These are phyloP conservation scores for Neoarius graeffei DNA, from an alignment of 2,113 vertebrate species.

Conservation along the genomic window DNA sequence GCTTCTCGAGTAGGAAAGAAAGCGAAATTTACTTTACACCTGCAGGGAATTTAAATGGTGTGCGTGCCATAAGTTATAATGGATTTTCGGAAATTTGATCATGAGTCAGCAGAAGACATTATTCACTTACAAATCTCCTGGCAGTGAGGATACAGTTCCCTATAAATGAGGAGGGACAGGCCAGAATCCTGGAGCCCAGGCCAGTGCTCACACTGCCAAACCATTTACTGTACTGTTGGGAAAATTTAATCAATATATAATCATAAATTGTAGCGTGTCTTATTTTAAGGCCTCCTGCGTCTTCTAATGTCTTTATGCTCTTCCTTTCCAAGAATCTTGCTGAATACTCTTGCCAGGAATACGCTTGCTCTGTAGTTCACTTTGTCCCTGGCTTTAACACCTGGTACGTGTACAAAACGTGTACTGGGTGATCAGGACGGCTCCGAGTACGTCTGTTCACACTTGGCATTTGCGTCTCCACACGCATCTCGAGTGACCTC, in stretches of 20 bases:
- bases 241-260: conserved; percentile 10
- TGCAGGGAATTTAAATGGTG: conserved; percentile 10
- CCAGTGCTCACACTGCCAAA: not conserved
- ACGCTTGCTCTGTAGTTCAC: not conserved
- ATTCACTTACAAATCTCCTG: conserved; percentile 27
- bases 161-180: conserved; percentile 26
- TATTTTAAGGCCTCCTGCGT: not conserved
- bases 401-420: too few relatives aligned
- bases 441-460: too few relatives aligned
- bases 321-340: not conserved
- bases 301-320: not conserved
- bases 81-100: conserved; percentile 37
- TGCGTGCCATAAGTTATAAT: not conserved
- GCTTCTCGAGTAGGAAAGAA: conserved; percentile 37
- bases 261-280: not conserved
- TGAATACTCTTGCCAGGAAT: not conserved
- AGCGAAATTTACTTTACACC: conserved; percentile 35
- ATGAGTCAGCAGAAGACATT: conserved; percentile 29
- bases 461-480: too few relatives aligned
- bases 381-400: not conserved
- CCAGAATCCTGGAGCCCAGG: not conserved
- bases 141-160: conserved; percentile 9
- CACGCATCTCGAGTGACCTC: too few relatives aligned
- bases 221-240: conserved; percentile 12
- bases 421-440: too few relatives aligned